A percentile compares a stretch with the other conserved stretches of the same genome.
These are phyloP conservation scores for Baronia brevicornis DNA, from an alignment of 2,888 invertebrate species.

Conservation along the genomic window DNA sequence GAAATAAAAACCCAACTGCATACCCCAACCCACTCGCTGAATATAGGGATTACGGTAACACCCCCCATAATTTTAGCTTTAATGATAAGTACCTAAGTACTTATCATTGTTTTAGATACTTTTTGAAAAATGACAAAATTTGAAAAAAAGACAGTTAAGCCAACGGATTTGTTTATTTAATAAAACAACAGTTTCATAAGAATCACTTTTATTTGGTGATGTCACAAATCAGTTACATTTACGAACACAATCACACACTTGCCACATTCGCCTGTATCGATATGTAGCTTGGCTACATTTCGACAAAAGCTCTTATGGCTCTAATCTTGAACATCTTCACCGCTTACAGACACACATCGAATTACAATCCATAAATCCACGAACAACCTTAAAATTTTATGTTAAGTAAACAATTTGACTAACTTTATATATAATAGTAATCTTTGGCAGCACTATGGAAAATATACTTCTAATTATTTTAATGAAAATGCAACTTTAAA, in stretches of 20 bases:
- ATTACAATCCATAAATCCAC: constrained; percentile 65
- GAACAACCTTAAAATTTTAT: constrained; percentile 68
- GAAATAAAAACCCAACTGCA: too few relatives aligned
- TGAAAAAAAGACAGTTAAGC: constrained; percentile 23
- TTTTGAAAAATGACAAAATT: too few relatives aligned
- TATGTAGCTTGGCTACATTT: constrained; percentile 1
- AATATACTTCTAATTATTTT: constrained; percentile 71
- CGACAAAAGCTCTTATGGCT: not conserved
- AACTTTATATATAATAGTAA: constrained; percentile 66
- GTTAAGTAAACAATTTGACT: constrained; percentile 68
- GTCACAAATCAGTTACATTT: constrained; percentile 42
- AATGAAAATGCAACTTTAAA: constrained; percentile 72
- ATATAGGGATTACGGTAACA: too few relatives aligned
- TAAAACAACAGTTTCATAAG: constrained; percentile 41
- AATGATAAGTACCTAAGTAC: too few relatives aligned
- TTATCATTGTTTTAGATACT: too few relatives aligned
- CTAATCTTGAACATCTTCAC: too few relatives aligned
- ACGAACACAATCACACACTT: constrained; percentile 18
- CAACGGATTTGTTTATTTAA: too few relatives aligned
- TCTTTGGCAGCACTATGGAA: constrained; percentile 77
- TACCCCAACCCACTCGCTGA: too few relatives aligned
- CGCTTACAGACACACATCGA: too few relatives aligned
- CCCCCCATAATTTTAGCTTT: too few relatives aligned
- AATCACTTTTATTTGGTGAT: constrained; percentile 60
- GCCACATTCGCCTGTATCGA: constrained; percentile 8